phyloP scores from a whole-genome alignment of 2,888 invertebrate genomes.

The Caprella mutica region DNA sequence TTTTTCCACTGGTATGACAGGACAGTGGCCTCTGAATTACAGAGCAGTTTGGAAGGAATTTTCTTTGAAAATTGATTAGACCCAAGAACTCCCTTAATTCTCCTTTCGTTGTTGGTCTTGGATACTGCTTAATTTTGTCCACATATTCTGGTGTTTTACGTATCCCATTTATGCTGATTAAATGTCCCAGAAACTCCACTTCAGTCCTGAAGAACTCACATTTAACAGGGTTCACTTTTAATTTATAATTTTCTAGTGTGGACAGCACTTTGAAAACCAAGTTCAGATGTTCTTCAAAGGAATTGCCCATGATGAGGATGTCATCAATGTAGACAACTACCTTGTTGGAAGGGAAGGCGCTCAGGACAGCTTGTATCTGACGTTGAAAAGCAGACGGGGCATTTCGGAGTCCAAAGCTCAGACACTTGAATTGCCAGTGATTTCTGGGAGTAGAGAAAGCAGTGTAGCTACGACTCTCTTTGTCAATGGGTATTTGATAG shows the following conservation, averaged over 20 bases:
- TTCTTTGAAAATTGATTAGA: neutral
- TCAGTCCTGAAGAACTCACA: neutral
- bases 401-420: conserved; percentile 1
- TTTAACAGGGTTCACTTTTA: neutral
- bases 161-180: neutral
- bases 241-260: neutral
- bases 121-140: neutral
- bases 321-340: neutral
- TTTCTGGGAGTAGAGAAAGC: neutral
- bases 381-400: conserved; percentile 3
- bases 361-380: neutral
- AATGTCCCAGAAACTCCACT: neutral
- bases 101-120: neutral
- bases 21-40: neutral
- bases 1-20: neutral
- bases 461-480: neutral
- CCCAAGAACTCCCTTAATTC: conserved; percentile 1
- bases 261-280: neutral
- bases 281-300: neutral
- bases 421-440: neutral
- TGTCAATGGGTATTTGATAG: neutral
- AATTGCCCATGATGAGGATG: neutral
- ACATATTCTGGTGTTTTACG: neutral
- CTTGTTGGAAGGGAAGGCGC: neutral
- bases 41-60: neutral